A percentile compares a stretch with the other conserved stretches of the same genome.
Evolutionary conservation across 2,888 invertebrate genomes (phyloP).

Genomic region (Orthonychiurus folsomi): DNA sequence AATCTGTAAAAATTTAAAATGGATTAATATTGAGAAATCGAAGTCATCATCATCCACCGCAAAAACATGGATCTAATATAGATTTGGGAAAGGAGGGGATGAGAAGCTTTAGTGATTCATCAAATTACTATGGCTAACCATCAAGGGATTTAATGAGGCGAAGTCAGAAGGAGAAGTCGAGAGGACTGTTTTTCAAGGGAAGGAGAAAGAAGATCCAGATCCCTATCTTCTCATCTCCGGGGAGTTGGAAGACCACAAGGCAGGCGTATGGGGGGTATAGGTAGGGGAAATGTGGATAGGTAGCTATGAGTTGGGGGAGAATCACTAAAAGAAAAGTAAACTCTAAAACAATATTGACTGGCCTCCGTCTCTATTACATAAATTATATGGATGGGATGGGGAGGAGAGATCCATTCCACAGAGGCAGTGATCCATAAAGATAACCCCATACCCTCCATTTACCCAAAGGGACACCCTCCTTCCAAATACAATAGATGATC

Average conservation of each 20-base stretch:
- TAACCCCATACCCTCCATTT: no score
- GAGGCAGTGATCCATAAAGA: no score
- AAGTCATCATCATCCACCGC: no score
- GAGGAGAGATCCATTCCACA: no score
- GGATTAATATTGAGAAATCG: no score
- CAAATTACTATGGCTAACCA: not conserved
- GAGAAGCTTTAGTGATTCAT: not conserved
- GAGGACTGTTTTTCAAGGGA: no score
- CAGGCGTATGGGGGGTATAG: not conserved
- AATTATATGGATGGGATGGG: not conserved
- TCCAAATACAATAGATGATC: no score
- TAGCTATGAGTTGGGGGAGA: not conserved
- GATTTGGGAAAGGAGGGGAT: not conserved
- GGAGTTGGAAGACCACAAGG: no score
- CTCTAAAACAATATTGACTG: conserved; percentile 1
- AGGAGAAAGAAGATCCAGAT: not conserved
- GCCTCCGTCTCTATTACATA: not conserved
- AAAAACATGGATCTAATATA: not conserved
- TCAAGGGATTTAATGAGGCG: conserved; percentile 1
- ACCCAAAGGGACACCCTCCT: no score
- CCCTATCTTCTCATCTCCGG: not conserved
- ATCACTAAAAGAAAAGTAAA: not conserved
- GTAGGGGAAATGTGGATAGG: not conserved
- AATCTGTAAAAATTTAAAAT: no score
- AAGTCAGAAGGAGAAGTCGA: not conserved